Evolutionary conservation across 2,113 vertebrate species (phyloP), one percentile per base, ranked within the genome.

Genomic region (Elachura formosa): DNA sequence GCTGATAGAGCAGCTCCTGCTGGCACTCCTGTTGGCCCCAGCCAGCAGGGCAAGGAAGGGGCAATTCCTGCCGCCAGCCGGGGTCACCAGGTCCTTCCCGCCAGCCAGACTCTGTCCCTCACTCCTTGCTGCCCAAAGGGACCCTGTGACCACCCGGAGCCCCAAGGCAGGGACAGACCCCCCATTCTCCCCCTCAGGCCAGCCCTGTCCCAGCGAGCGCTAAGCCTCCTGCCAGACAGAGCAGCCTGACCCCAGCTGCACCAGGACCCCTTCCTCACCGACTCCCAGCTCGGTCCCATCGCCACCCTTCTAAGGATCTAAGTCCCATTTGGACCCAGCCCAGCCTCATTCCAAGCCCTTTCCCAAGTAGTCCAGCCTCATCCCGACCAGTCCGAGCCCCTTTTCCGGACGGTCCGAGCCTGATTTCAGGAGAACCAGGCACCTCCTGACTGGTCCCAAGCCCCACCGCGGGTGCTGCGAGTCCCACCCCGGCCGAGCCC

Each of bases 1-100:
- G 76, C 5, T 28, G 95, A 89, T 36, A 91, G 89, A 86, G 87
- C 80, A 91, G 89, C 84, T 92, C 89, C 89, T 8, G 91, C 38
- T 15, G 40, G 34, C 52, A 59, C 48, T 54, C 19, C 0, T 4
- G 29, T 54, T 11, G 17, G 68, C 12, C 22, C 36, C 59, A 8
- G 82, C 15, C 56, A 40, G 58, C 9, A 5, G 14, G 24, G 24
- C 54, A 31, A 31, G 43, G 5, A 3, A 69, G 40, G 20, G n/a
- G 25, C 26, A 38, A 14, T 7, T 36, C 38, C 11, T 1, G 40
- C 24, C 0, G 0, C 67, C 52, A 22, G 64, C 36, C 1, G 2
- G 31, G 25, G 12, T 40, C 31, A 23, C n/a, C 52, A 33, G 51
- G 34, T 40, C 18, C 15, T 41, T 29, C 41, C 55, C 67, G 76